phyloP scores from a whole-genome alignment of 1,140 invertebrate species.

The Hylyphantes graminicola region DNA sequence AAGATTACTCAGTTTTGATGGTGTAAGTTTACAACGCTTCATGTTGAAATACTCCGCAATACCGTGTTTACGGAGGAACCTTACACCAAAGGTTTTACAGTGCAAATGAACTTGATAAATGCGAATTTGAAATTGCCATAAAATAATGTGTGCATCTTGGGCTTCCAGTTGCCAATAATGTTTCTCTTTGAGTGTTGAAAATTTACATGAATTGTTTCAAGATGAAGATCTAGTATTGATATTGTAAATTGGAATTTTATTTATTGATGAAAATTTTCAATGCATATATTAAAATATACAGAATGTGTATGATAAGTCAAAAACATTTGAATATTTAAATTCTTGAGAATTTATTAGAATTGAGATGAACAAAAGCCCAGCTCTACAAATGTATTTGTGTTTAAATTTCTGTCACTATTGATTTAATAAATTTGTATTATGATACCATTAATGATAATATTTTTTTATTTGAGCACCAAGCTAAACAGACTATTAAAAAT shows the following conservation, averaged over 20 bases:
- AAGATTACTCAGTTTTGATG: not conserved
- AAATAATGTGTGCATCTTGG: not conserved
- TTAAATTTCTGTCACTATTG: not conserved
- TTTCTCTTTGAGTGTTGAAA: too few relatives aligned
- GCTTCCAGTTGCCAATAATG: not conserved
- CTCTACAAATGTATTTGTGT: too few relatives aligned
- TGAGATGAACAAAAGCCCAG: too few relatives aligned
- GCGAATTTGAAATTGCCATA: not conserved
- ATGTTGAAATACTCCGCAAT: not conserved
- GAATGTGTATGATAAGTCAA: not conserved
- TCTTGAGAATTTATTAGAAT: too few relatives aligned
- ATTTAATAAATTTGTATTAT: not conserved
- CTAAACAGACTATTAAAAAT: slow-evolving; percentile 20
- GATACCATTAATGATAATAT: not conserved
- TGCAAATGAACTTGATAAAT: not conserved
- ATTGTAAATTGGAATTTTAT: too few relatives aligned
- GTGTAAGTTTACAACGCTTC: not conserved
- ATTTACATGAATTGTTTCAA: not conserved
- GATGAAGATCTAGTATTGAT: not conserved
- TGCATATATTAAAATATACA: not conserved
- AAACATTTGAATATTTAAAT: not conserved
- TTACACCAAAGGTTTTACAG: not conserved
- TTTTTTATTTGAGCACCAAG: slow-evolving; percentile 26
- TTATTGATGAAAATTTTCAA: not conserved
- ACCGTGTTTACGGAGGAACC: not conserved